phyloP scores from a whole-genome alignment of 1,140 invertebrate species.

The Drosophila subobscura region DNA sequence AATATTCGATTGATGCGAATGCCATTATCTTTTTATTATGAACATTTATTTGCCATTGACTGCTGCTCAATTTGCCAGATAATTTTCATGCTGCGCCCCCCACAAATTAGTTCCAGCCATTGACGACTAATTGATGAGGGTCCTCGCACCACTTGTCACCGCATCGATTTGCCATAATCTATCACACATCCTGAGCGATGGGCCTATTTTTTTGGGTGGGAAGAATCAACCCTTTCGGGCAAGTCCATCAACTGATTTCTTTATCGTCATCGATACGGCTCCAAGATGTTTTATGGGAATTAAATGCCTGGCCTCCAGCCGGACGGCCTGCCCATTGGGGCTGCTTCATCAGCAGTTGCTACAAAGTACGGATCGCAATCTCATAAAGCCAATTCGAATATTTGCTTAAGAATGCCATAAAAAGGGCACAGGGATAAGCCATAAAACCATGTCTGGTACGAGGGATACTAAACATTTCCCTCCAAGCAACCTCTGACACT shows the following conservation, averaged over 20 bases:
- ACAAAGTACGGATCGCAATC: conserved; percentile 50
- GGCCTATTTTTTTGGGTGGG: background rate
- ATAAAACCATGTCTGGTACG: conserved; percentile 57
- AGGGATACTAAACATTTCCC: conserved; percentile 41
- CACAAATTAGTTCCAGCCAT: conserved; percentile 52
- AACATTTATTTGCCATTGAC: conserved; percentile 68
- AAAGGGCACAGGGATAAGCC: conserved; percentile 37
- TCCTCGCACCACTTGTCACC: conserved; percentile 37
- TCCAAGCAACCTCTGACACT: background rate
- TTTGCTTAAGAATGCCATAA: conserved; percentile 74
- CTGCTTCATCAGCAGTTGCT: conserved; percentile 68
- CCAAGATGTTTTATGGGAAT: conserved; percentile 60
- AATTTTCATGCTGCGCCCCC: conserved; percentile 44
- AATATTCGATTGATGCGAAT: conserved; percentile 81
- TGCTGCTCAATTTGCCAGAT: conserved; percentile 41
- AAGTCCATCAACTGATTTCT: conserved; percentile 51
- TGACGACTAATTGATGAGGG: conserved; percentile 68
- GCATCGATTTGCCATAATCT: conserved; percentile 44
- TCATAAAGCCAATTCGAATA: conserved; percentile 64
- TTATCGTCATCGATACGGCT: conserved; percentile 66
- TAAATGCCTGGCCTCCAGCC: conserved; percentile 59
- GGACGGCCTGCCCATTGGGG: conserved; percentile 7
- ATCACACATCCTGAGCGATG: conserved; percentile 28
- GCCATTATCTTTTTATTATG: conserved; percentile 82
- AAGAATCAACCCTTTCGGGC: conserved; percentile 21